Percentiles rank a stretch among this genome's conserved stretches.
Conservation (phyloP, 2,797 vertebrate species). For the Centropyge bicolor region DNA sequence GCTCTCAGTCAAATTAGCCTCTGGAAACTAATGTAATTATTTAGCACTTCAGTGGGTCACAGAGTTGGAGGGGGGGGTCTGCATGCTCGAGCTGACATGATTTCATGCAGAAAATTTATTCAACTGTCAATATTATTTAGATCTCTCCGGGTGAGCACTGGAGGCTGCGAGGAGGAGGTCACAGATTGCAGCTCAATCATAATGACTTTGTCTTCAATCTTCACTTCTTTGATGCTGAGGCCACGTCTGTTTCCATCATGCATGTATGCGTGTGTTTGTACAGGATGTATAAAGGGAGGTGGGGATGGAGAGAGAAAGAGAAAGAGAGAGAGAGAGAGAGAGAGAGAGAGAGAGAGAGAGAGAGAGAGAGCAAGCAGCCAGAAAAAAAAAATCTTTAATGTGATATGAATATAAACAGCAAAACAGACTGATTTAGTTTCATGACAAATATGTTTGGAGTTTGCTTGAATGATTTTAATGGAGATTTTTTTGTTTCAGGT, state of each 20-base stretch:
- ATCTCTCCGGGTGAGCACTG: constrained; percentile 75
- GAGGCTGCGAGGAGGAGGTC: constrained; percentile 51
- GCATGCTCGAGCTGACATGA: constrained; percentile 71
- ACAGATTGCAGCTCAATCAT: constrained; percentile 70
- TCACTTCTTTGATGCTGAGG: constrained; percentile 48
- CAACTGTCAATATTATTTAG: constrained; percentile 85
- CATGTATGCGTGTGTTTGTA: background rate
- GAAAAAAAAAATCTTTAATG: background rate
- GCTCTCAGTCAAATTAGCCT: constrained; percentile 80
- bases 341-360: background rate
- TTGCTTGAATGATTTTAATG: background rate
- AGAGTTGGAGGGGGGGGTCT: constrained; percentile 30
- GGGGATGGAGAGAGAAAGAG: background rate
- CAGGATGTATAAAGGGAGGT: background rate
- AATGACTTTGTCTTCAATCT: constrained; percentile 74
- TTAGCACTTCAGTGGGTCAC: constrained; percentile 77
- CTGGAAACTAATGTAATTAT: constrained; percentile 83
- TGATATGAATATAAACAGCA: constrained; percentile 7
- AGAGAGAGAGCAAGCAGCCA: background rate
- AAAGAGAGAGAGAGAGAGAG: background rate
- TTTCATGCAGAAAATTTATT: constrained; percentile 84
- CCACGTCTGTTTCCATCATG: constrained; percentile 21
- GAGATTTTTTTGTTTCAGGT: background rate
- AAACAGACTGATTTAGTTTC: background rate
- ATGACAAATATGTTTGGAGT: background rate